phyloP scores from a whole-genome alignment of 2,888 invertebrate genomes.

The Sarcophaga carnaria region DNA sequence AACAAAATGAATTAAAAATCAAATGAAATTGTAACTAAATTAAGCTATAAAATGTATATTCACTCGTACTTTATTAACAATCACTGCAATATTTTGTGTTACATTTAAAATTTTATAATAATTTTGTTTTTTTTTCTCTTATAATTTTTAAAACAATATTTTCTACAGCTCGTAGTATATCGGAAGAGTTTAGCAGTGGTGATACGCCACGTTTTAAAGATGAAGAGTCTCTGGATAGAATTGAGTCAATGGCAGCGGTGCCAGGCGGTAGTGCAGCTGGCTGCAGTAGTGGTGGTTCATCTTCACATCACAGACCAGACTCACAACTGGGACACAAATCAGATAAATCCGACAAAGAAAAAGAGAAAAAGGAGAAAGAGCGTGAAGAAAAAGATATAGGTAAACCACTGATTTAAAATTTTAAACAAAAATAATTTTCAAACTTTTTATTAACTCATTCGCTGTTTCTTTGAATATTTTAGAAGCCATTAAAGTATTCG shows the following conservation, averaged over 20 bases:
- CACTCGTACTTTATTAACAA: no score
- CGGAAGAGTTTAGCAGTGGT: slow-evolving; percentile 98
- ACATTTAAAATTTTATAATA: no score
- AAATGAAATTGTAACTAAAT: neutral
- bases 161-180: slow-evolving; percentile 93
- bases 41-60: neutral
- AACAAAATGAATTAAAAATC: slow-evolving; percentile 16
- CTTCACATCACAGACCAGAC: slow-evolving; percentile 82
- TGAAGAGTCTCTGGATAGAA: slow-evolving; percentile 82
- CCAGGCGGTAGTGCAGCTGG: slow-evolving; percentile 74
- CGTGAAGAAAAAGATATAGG: slow-evolving; percentile 93
- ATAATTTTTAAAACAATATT: slow-evolving; percentile 8
- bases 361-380: slow-evolving; percentile 88
- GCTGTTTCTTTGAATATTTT: slow-evolving; percentile 75
- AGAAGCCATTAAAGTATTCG: slow-evolving; percentile 98
- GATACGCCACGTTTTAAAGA: slow-evolving; percentile 87
- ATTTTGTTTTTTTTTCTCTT: neutral
- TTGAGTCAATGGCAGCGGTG: slow-evolving; percentile 76
- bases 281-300: slow-evolving; percentile 75
- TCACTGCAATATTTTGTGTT: neutral
- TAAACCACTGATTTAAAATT: slow-evolving; percentile 79
- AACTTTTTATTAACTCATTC: neutral
- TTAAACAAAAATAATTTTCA: neutral
- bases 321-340: slow-evolving; percentile 80
- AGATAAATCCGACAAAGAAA: slow-evolving; percentile 84